phyloP scores from a whole-genome alignment of 2,888 invertebrate genomes.

The Rotaria socialis region DNA sequence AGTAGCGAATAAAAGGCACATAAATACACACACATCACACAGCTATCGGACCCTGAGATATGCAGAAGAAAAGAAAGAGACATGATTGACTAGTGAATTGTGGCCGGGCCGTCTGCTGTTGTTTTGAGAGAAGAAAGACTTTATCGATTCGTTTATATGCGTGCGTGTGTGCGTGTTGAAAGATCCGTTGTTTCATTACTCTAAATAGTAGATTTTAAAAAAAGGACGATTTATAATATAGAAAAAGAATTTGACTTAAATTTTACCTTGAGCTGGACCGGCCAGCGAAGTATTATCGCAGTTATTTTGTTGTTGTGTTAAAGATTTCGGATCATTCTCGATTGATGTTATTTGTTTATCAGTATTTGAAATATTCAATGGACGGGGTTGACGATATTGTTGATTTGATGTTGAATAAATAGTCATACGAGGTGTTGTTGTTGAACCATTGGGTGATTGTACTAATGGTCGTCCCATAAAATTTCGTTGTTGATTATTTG shows the following conservation, averaged over 20 bases:
- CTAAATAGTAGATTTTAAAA: neutral
- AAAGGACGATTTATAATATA: neutral
- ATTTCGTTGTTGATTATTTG: conserved; percentile 18
- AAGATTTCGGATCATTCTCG: conserved; percentile 25
- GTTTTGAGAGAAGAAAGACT: conserved; percentile 14
- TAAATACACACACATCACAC: neutral
- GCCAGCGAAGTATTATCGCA: conserved; percentile 6
- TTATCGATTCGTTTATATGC: conserved; percentile 1
- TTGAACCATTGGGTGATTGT: neutral
- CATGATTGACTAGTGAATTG: conserved; percentile 10
- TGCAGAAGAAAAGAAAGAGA: conserved; percentile 13
- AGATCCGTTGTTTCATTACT: neutral
- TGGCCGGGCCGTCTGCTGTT: conserved; percentile 23
- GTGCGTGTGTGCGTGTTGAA: neutral
- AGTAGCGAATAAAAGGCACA: conserved; percentile 9
- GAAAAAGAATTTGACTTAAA: neutral
- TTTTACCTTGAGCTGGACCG: conserved; percentile 2
- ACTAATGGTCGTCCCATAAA: conserved; percentile 8
- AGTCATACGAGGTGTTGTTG: neutral
- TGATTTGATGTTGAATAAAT: conserved; percentile 21
- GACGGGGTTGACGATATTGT: conserved; percentile 3
- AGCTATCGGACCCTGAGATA: conserved; percentile 23
- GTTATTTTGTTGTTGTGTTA: neutral
- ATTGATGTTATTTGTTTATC: conserved; percentile 8
- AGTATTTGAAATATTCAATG: neutral